These are phyloP conservation scores for Oxygymnocypris stewartii DNA, from an alignment of 2,113 vertebrate species.

Conservation along the genomic window DNA sequence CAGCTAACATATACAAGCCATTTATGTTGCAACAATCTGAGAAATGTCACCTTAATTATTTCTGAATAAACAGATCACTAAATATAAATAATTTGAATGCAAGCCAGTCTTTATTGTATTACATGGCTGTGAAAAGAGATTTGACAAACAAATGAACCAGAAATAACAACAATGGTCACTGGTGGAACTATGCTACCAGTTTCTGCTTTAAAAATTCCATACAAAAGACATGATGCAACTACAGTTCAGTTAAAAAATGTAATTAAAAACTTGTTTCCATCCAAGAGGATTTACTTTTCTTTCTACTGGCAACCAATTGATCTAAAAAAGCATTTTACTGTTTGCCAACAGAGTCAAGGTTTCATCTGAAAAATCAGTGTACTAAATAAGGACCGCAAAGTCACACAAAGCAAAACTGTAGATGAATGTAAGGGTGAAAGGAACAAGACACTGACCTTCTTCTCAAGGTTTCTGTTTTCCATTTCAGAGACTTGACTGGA, in stretches of 20 bases:
- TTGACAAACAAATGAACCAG: neutral
- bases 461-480: constrained; percentile 62
- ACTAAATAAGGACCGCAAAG: neutral
- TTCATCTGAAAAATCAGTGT: neutral
- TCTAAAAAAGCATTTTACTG: neutral
- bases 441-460: constrained; percentile 61
- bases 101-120: neutral
- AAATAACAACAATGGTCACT: neutral
- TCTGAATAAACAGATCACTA: neutral
- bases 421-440: neutral
- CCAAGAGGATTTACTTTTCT: neutral
- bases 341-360: neutral
- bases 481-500: constrained; percentile 57
- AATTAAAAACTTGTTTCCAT: neutral
- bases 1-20: neutral
- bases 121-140: neutral
- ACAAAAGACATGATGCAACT: neutral
- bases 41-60: neutral
- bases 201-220: neutral
- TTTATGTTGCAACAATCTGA: neutral
- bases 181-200: neutral
- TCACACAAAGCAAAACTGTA: neutral
- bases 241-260: neutral
- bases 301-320: neutral
- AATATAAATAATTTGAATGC: neutral